phyloP scores from a whole-genome alignment of 2,888 invertebrate genomes.

The Hofmannophila pseudospretella region DNA sequence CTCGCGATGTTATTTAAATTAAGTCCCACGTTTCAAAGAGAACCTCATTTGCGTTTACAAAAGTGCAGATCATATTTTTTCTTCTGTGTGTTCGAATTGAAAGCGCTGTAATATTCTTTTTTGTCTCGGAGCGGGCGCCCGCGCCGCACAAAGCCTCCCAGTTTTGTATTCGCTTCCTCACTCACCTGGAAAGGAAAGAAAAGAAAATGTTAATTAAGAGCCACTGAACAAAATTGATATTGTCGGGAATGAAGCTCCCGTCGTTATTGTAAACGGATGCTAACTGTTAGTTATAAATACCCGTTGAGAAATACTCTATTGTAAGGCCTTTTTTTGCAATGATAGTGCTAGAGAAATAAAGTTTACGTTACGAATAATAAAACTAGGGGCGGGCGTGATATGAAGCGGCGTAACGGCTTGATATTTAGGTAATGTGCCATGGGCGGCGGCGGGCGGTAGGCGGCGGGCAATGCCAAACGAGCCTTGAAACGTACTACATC shows the following conservation, averaged over 20 bases:
- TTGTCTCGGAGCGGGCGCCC: slow-evolving; percentile 48
- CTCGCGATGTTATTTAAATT: slow-evolving; percentile 58
- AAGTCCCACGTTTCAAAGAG: slow-evolving; percentile 60
- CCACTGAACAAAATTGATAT: slow-evolving; percentile 73
- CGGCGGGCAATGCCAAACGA: slow-evolving; percentile 53
- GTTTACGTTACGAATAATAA: slow-evolving; percentile 15
- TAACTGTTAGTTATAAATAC: slow-evolving; percentile 36
- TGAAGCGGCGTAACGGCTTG: slow-evolving; percentile 18
- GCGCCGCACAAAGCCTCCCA: slow-evolving; percentile 57
- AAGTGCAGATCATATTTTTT: slow-evolving; percentile 73
- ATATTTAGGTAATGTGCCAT: slow-evolving; percentile 31
- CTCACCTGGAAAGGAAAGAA: slow-evolving; percentile 77
- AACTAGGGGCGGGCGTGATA: slow-evolving; percentile 16
- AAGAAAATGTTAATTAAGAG: slow-evolving; percentile 77
- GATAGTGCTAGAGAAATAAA: slow-evolving; percentile 5
- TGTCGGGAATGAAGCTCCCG: slow-evolving; percentile 56
- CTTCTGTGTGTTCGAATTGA: slow-evolving; percentile 66
- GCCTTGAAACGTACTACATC: slow-evolving; percentile 59
- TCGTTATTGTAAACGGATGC: slow-evolving; percentile 63
- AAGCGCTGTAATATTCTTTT: slow-evolving; percentile 71
- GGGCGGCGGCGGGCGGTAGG: slow-evolving; percentile 16
- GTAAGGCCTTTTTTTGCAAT: slow-evolving; percentile 3
- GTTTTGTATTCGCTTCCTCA: slow-evolving; percentile 66
- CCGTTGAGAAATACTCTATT: slow-evolving; percentile 21
- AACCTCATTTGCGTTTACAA: slow-evolving; percentile 72